phyloP scores from a whole-genome alignment of 2,888 invertebrate genomes.

The Mellilla xanthometata region DNA sequence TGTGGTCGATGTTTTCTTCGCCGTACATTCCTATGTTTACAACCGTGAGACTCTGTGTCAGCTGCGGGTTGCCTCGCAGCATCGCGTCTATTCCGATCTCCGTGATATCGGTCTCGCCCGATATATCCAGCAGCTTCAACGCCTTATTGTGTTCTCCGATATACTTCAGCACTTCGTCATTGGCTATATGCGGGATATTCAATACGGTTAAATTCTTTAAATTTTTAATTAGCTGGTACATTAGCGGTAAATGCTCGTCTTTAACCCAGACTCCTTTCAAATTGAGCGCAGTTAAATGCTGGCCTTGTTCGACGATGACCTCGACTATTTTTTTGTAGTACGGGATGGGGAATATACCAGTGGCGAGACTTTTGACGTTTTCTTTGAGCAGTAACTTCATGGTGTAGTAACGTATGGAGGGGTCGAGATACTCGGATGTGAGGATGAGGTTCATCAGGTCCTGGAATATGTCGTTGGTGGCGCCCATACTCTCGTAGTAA shows the following conservation, averaged over 20 bases:
- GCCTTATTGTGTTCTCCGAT: slow-evolving; percentile 80
- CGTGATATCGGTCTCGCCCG: slow-evolving; percentile 87
- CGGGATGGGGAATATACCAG: slow-evolving; percentile 87
- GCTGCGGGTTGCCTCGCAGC: slow-evolving; percentile 74
- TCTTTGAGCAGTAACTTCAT: slow-evolving; percentile 85
- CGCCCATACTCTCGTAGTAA: slow-evolving; percentile 83
- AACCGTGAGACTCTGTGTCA: slow-evolving; percentile 81
- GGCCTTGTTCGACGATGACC: slow-evolving; percentile 85
- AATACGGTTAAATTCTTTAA: slow-evolving; percentile 83
- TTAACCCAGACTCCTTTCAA: slow-evolving; percentile 89
- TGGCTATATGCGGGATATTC: slow-evolving; percentile 87
- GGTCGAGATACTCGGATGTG: slow-evolving; percentile 85
- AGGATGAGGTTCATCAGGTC: slow-evolving; percentile 86
- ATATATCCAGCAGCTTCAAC: slow-evolving; percentile 85
- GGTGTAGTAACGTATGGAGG: slow-evolving; percentile 85
- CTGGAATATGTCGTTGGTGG: slow-evolving; percentile 86
- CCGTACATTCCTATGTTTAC: slow-evolving; percentile 88
- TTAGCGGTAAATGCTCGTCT: slow-evolving; percentile 85
- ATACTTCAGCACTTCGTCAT: slow-evolving; percentile 85
- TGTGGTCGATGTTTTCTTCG: slow-evolving; percentile 86
- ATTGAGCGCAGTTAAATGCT: slow-evolving; percentile 84
- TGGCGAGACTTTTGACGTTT: slow-evolving; percentile 85
- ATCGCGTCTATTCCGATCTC: slow-evolving; percentile 84
- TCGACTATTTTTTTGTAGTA: slow-evolving; percentile 87
- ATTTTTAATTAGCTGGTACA: slow-evolving; percentile 84